These are phyloP conservation scores for Hippocampus mohnikei DNA, from an alignment of 2,113 vertebrate species.

Conservation along the genomic window DNA sequence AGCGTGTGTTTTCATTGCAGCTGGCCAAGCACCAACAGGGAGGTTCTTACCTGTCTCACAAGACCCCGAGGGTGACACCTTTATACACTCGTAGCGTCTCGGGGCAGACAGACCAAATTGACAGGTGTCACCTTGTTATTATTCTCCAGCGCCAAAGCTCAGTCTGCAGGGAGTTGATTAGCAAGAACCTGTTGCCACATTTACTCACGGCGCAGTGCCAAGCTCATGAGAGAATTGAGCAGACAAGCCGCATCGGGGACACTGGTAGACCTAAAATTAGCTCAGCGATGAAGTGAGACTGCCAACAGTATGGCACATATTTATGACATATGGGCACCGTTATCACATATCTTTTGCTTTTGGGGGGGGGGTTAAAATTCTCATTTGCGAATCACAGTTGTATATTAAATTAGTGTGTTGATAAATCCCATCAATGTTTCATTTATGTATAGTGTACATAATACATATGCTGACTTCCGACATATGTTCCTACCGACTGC, in stretches of 20 bases:
- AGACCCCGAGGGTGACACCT: conserved; percentile 30
- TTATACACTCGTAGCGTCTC: conserved; percentile 24
- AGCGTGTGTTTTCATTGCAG: conserved; percentile 24
- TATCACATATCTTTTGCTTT: conserved; percentile 9
- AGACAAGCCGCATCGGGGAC: conserved; percentile 25
- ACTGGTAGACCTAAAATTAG: conserved; percentile 43
- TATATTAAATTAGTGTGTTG: conserved; percentile 8
- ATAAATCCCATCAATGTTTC: background rate
- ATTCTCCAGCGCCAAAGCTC: conserved; percentile 22
- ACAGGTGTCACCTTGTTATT: conserved; percentile 67
- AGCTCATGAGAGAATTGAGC: conserved; percentile 34
- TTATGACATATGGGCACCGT: conserved; percentile 30
- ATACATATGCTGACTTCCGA: background rate
- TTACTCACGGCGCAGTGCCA: conserved; percentile 37
- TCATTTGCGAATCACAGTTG: conserved; percentile 7
- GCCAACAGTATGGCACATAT: conserved; percentile 26
- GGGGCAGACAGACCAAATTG: conserved; percentile 37
- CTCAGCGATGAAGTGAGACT: conserved; percentile 26
- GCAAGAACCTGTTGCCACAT: conserved; percentile 48
- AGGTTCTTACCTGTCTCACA: conserved; percentile 23
- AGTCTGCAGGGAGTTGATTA: conserved; percentile 61
- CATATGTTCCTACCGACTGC: no score
- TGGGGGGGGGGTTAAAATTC: conserved; percentile 4
- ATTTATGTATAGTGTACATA: background rate
- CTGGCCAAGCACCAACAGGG: conserved; percentile 21